Base-by-base conservation (phyloP, 1,140 invertebrate species). In the Drosophila mauritiana region DNA sequence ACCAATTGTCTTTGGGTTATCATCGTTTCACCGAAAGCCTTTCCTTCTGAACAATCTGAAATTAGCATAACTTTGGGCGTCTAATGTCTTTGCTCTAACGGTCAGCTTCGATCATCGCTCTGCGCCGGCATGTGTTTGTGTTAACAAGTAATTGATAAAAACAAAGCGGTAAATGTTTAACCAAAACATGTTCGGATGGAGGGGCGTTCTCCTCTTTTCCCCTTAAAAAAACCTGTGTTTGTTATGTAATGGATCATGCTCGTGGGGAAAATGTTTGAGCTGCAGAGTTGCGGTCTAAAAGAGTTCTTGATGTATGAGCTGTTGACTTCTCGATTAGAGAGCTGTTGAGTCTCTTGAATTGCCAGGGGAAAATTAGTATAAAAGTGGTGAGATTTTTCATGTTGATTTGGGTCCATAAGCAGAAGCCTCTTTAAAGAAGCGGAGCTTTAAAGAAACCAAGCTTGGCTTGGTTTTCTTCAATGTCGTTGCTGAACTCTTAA, bases 131-230 rank as follows among this genome's bases (percentile, higher is more conserved):
- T 70, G 67, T 57, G 64, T 56, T 48, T 70, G 67, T 70, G 64
- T 63, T 78, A 78, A 78, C 73, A 78, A 78, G 73, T 65, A 76
- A 77, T 77, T 77, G 74, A 77, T 77, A 69, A 77, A 77, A 77
- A 69, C 74, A 77, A 77, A 69, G 63, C 73, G 74, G 73, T 76
- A 76, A 76, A 76, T 57, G 48, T 75, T 77, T 65, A 49, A 64
- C 45, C 51, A n/a, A 48, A 53, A 54, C 49, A 34, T 36, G 40
- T 37, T 48, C 11, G 25, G 4, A 34, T 34, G 34, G 15, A 17
- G n/a, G 49, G 22, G 7, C 0, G 2, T 17, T 25, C 39, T 31
- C 34, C 22, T 13, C 34, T 22, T 6, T n/a, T 52, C 17, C 27
- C 15, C 54, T 13, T 3, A 20, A 20, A 43, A 43, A 64, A 64